A percentile compares a stretch with the other conserved stretches of the same genome.
These are phyloP conservation scores for Jacana jacana DNA, from an alignment of 2,113 vertebrate genomes.

Conservation along the genomic window DNA sequence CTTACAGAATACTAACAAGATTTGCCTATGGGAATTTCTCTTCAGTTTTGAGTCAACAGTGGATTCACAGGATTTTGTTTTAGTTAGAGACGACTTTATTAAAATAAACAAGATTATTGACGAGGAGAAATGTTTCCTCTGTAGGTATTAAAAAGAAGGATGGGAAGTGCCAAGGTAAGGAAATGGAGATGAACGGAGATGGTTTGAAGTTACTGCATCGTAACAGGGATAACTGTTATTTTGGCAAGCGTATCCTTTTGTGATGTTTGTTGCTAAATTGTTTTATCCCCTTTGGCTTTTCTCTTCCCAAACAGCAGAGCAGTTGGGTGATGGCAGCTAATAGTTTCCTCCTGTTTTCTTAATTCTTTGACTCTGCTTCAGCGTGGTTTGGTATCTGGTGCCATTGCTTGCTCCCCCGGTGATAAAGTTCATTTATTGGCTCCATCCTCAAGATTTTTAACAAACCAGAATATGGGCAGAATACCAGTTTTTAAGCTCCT, in stretches of 20 bases:
- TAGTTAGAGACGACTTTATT: neutral
- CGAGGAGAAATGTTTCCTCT: neutral
- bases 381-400: neutral
- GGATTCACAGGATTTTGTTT: neutral
- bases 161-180: neutral
- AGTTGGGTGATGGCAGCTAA: neutral
- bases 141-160: neutral
- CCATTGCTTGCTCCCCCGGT: neutral
- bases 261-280: neutral
- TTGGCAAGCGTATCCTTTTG: neutral
- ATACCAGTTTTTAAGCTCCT: neutral
- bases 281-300: neutral
- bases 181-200: neutral
- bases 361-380: neutral
- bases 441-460: neutral
- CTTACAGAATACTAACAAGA: neutral
- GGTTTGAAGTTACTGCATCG: neutral
- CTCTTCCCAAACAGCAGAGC: neutral
- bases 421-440: neutral
- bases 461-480: neutral
- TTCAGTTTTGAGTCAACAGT: constrained; percentile 10
- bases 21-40: constrained; percentile 2
- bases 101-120: constrained; percentile 25
- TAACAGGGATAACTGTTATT: neutral
- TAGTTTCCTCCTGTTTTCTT: neutral